These are phyloP conservation scores for Lasioglossum malachurum DNA, from an alignment of 2,888 invertebrate species.

Conservation along the genomic window DNA sequence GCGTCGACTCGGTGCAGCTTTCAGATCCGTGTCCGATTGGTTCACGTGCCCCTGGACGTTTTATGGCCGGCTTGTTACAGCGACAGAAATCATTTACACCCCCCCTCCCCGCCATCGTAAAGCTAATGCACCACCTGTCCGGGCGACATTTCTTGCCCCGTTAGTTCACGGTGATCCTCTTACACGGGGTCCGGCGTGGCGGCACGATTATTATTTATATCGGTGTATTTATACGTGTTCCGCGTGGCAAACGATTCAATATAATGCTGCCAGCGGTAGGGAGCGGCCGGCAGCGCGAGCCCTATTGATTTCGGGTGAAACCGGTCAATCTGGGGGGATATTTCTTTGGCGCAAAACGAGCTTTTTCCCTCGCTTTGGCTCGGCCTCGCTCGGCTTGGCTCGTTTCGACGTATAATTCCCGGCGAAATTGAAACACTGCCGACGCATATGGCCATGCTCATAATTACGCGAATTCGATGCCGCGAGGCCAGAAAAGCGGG, in stretches of 20 bases:
- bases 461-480: background rate
- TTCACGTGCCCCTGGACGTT: background rate
- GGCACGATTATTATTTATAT: slow-evolving; percentile 59
- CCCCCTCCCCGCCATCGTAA: background rate
- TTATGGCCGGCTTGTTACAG: slow-evolving; percentile 7
- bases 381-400: background rate
- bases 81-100: slow-evolving; percentile 25
- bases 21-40: background rate
- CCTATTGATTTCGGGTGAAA: slow-evolving; percentile 70
- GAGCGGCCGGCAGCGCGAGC: slow-evolving; percentile 55
- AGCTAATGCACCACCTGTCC: slow-evolving; percentile 21
- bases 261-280: slow-evolving; percentile 48
- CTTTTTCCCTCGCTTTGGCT: slow-evolving; percentile 42
- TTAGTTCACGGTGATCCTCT: slow-evolving; percentile 15
- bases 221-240: slow-evolving; percentile 58
- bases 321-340: slow-evolving; percentile 66
- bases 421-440: slow-evolving; percentile 23
- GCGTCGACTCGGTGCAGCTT: background rate
- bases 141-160: slow-evolving; percentile 12
- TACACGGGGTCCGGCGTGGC: background rate
- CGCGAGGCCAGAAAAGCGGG: background rate
- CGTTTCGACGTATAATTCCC: slow-evolving; percentile 11
- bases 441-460: background rate
- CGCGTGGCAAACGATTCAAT: slow-evolving; percentile 57
- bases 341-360: slow-evolving; percentile 62